phyloP scores from a whole-genome alignment of 2,113 vertebrate species.

The Myiagra hebetior region DNA sequence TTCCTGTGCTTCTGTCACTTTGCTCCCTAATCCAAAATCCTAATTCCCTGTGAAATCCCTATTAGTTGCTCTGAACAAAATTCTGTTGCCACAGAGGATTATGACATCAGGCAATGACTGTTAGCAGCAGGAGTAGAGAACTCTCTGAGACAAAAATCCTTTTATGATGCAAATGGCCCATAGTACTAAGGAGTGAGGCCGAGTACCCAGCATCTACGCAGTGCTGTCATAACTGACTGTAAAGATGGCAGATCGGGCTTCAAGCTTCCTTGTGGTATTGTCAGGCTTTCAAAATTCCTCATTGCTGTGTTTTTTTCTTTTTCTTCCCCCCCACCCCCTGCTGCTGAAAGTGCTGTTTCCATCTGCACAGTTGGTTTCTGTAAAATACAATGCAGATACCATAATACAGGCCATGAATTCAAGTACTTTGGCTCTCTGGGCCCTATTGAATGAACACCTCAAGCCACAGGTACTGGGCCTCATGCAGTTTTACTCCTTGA shows the following conservation, averaged over 20 bases:
- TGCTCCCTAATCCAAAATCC: conserved; percentile 9
- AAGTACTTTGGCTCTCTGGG: not conserved
- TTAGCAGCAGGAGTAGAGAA: not conserved
- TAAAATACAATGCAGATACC: not conserved
- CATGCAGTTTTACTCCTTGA: not conserved
- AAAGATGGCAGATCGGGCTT: not conserved
- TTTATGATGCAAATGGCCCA: not conserved
- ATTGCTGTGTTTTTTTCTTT: rapidly evolving
- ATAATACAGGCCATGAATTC: not conserved
- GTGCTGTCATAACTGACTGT: not conserved
- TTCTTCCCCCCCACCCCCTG: too few relatives aligned
- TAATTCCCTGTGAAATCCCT: conserved; percentile 41
- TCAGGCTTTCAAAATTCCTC: not conserved
- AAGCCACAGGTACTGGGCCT: not conserved
- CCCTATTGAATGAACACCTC: not conserved
- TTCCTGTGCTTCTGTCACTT: not conserved
- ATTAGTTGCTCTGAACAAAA: conserved; percentile 25
- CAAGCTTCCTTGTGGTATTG: not conserved
- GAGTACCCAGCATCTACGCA: not conserved
- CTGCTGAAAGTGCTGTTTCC: not conserved
- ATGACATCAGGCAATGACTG: not conserved
- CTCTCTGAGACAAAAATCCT: not conserved
- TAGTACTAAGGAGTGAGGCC: not conserved
- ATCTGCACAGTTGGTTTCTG: not conserved
- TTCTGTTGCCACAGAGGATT: conserved; percentile 37